Evolutionary conservation across 2,888 invertebrate species (phyloP), one percentile per base, ranked within the genome.

Genomic region (Amblyjoppa proteus): DNA sequence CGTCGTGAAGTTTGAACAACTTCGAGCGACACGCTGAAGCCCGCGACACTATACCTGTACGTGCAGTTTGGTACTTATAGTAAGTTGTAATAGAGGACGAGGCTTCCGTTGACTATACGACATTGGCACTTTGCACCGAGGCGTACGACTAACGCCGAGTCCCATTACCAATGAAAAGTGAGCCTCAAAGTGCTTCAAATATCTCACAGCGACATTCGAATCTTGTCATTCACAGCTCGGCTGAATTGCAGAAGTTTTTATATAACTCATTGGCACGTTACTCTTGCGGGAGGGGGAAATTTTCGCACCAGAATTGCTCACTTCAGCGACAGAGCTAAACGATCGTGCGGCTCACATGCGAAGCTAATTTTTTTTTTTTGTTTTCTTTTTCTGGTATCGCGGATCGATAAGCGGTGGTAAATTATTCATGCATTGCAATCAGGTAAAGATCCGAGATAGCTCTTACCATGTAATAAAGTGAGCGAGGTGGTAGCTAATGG

Each of bases 371-470:
- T 49, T 45, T 45, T 13, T 45, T 45, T 41, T 20, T 13, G 11
- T 45, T 41, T 41, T 49, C 45, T 49, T 16, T 49, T 16, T 73
- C 51, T 25, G n/a, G 34, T 53, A 68, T 70, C 45, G n/a, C n/a
- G 58, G 78, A 74, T 78, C 83, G 83, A 83, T 83, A 73, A 68
- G 61, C 68, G 38, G 41, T 49, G 58, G 64, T 78, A 64, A 49
- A 78, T 83, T 83, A 78, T 79, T 83, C 83, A 83, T 74, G 78
- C 73, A 68, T 51, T 11, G 61, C 78, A 83, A 83, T 78, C 74
- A 66, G 49, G 69, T 74, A 51, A 49, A 56, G 77, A 82, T 83
- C 31, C 78, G 11, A 56, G 78, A 31, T 74, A 74, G 20, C 45
- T 69, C 68, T 83, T 73, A 41, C 34, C 51, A 34, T 28, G 38